These are phyloP conservation scores for Spodoptera littoralis DNA, from an alignment of 2,888 invertebrate species.

Conservation along the genomic window DNA sequence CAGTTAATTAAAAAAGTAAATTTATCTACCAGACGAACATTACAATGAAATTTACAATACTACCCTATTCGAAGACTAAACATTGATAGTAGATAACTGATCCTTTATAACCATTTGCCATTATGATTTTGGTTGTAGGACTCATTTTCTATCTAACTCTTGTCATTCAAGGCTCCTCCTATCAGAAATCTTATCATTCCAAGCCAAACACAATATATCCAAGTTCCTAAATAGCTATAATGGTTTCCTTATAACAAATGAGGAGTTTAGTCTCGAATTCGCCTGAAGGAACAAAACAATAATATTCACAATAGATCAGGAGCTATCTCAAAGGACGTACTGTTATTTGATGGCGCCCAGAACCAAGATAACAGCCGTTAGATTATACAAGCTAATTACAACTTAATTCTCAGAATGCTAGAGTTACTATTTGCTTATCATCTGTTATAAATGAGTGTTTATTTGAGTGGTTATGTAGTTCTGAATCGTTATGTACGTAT, in stretches of 20 bases:
- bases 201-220: too few relatives aligned
- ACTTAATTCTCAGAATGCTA: constrained; percentile 32
- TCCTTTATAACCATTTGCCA: too few relatives aligned
- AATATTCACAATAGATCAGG: constrained; percentile 50
- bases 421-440: constrained; percentile 20
- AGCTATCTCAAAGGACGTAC: constrained; percentile 44
- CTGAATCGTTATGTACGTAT: not conserved
- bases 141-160: too few relatives aligned
- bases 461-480: constrained; percentile 15
- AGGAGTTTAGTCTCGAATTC: constrained; percentile 23
- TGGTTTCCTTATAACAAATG: constrained; percentile 18
- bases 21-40: too few relatives aligned
- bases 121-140: too few relatives aligned
- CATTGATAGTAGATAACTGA: too few relatives aligned
- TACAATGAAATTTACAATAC: too few relatives aligned
- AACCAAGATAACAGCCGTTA: constrained; percentile 44
- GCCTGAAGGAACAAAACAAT: constrained; percentile 46
- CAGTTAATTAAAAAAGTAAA: too few relatives aligned
- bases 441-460: constrained; percentile 28
- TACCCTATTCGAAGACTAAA: too few relatives aligned
- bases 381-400: constrained; percentile 49
- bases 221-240: constrained; percentile 22
- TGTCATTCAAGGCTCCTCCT: too few relatives aligned
- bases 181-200: too few relatives aligned
- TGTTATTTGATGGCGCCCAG: constrained; percentile 44